Evolutionary conservation across 2,888 invertebrate genomes (phyloP), one percentile per base, ranked within the genome.

Genomic region (Hylaea fasciaria): DNA sequence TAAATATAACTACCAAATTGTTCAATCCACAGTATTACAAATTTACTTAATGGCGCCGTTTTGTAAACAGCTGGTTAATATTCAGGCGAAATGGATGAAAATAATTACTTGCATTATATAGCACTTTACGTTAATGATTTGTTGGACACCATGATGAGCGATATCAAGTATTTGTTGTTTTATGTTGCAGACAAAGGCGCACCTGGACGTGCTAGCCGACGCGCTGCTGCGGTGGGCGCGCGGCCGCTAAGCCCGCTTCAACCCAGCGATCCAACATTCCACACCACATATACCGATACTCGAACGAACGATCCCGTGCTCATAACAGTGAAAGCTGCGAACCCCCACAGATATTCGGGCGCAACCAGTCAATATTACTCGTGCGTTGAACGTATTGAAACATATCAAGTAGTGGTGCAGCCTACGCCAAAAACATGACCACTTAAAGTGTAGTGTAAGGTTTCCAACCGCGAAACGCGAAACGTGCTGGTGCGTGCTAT

Each of bases 141-240:
- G 32, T 32, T 32, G 10, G 7, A 9, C 32, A 32, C 32, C 32
- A 10, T 1, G 32, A 10, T 32, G 3, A 1, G 10, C 5, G n/a
- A n/a, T n/a, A 12, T 37, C 37, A 37, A 37, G 37, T 37, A 22
- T n/a, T 37, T 37, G 37, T 37, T 37, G n/a, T 37, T 12, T 1
- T 37, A 12, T 40, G 17, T 62, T 55, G 13, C 95, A 98, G 98
- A 98, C 98, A 81, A 98, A 98, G 91, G 97, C 97, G 83, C 98
- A 98, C 89, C 93, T 98, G 93, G 98, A 98, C 93, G 97, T 98
- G 75, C 92, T 98, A 87, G 98, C 98, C 72, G 98, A 98, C 92
- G 98, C 98, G 83, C 94, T 98, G 78, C 93, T 98, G 76, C 95
- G 98, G 87, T 98, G 98, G 98, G 97, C 97, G 86, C 94, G 98